These are phyloP conservation scores for Apostichopus japonicus DNA, from an alignment of 35 echinoderm and acorn worm genomes.

Conservation along the genomic window DNA sequence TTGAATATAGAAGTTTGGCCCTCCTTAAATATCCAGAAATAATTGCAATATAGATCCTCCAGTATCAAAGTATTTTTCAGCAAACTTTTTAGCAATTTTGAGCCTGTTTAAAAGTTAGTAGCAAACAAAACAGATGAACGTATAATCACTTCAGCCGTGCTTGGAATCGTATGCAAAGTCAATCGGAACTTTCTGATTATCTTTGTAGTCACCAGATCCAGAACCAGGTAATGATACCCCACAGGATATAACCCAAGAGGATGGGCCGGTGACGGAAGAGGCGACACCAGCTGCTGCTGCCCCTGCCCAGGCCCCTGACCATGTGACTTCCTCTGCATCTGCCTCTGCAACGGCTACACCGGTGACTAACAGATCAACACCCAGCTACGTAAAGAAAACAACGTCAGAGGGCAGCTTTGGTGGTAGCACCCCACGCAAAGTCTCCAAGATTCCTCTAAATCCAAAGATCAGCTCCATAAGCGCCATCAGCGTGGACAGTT, in stretches of 20 bases:
- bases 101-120: too few relatives aligned
- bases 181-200: not conserved
- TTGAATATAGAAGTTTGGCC: too few relatives aligned
- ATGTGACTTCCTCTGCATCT: not conserved
- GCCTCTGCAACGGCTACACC: not conserved
- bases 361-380: not conserved
- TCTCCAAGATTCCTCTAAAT: slow-evolving; percentile 25
- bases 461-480: slow-evolving; percentile 43
- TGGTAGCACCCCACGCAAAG: slow-evolving; percentile 1
- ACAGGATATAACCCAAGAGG: not conserved
- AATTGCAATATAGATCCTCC: too few relatives aligned
- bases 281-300: not conserved
- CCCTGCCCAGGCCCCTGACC: not conserved
- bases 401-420: not conserved
- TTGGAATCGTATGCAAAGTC: too few relatives aligned
- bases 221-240: not conserved
- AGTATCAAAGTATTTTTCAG: too few relatives aligned
- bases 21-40: too few relatives aligned
- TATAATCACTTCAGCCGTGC: too few relatives aligned
- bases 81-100: too few relatives aligned
- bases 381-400: slow-evolving; percentile 26
- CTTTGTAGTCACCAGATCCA: not conserved
- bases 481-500: slow-evolving; percentile 43
- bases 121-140: too few relatives aligned
- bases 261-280: slow-evolving; percentile 2